phyloP scores from a whole-genome alignment of 2,797 vertebrate species.

The Sardinella longiceps region DNA sequence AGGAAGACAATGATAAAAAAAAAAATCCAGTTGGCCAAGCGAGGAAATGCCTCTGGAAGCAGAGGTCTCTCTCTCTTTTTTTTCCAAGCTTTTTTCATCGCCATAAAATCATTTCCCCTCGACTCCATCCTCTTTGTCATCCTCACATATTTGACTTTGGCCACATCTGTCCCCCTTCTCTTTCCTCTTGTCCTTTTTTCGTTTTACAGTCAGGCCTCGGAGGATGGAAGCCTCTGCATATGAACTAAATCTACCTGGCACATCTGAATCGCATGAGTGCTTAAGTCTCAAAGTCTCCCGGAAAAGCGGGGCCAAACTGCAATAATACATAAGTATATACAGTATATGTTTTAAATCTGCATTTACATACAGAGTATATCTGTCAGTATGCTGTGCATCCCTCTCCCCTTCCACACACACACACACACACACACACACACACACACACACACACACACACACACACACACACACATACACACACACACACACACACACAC shows the following conservation, averaged over 20 bases:
- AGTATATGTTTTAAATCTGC: neutral
- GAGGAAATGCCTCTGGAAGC: conserved; percentile 49
- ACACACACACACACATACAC: no score
- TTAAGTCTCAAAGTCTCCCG: neutral
- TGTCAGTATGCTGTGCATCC: no score
- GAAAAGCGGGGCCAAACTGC: neutral
- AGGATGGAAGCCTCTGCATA: neutral
- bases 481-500: no score
- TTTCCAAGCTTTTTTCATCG: neutral
- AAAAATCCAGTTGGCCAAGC: conserved; percentile 47
- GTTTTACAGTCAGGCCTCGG: neutral
- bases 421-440: no score
- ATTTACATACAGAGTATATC: neutral
- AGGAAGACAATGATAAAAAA: conserved; percentile 52
- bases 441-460: no score
- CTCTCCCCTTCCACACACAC: no score
- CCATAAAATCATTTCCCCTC: neutral
- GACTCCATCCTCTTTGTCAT: neutral
- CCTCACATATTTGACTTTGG: neutral
- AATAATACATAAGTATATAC: neutral
- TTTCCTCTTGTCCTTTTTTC: neutral
- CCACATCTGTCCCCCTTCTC: neutral
- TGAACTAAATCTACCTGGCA: neutral
- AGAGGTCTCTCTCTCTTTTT: conserved; percentile 17
- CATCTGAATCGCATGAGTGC: neutral